These are phyloP conservation scores for Datnioides undecimradiatus DNA, from an alignment of 2,113 vertebrate species.

Conservation along the genomic window DNA sequence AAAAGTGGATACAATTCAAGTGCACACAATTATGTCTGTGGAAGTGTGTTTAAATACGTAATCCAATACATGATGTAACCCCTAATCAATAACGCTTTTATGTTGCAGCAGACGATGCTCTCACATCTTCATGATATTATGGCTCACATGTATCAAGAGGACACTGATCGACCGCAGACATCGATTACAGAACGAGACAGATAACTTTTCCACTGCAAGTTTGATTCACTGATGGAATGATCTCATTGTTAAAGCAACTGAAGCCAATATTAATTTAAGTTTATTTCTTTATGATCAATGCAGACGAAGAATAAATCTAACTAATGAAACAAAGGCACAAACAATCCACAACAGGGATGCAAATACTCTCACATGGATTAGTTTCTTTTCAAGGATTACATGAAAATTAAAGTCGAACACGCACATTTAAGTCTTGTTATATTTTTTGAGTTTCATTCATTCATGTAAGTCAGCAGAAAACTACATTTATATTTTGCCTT, in stretches of 20 bases:
- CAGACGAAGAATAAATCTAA: constrained; percentile 5
- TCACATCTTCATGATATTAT: constrained; percentile 18
- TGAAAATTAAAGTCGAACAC: background rate
- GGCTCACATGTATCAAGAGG: constrained; percentile 33
- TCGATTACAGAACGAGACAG: constrained; percentile 24
- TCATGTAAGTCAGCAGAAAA: background rate
- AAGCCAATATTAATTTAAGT: background rate
- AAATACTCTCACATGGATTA: background rate
- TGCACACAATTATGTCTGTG: background rate
- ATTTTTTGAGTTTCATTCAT: background rate
- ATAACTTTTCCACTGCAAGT: background rate
- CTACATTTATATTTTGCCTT: background rate
- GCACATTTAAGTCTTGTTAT: background rate
- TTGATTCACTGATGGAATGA: constrained; percentile 21
- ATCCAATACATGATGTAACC: constrained; percentile 32
- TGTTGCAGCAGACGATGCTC: constrained; percentile 35
- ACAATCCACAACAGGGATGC: background rate
- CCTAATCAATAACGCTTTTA: constrained; percentile 43
- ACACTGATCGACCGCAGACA: constrained; percentile 26
- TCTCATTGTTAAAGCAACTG: constrained; percentile 26
- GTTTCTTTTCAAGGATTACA: background rate
- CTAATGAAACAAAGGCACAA: background rate
- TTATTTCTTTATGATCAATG: constrained; percentile 12
- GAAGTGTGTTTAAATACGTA: background rate
- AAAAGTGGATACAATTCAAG: background rate